Conservation (phyloP, 1,140 invertebrate genomes). For the Bactericera cockerelli region DNA sequence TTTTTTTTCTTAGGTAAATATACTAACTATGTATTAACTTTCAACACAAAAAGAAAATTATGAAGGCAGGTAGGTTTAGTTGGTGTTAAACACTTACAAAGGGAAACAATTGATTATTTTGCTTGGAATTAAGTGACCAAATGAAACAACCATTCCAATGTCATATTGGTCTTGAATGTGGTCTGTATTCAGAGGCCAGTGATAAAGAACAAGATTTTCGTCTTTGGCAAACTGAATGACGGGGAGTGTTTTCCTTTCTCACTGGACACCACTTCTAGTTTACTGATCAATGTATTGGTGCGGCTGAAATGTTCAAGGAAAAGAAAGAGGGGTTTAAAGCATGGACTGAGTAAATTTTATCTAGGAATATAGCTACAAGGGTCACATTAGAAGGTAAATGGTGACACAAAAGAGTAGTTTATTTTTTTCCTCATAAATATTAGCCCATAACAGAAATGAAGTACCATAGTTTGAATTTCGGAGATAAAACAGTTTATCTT, state of each 20-base stretch:
- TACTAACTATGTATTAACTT: too few relatives aligned
- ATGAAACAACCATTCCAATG: conserved; percentile 51
- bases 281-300: conserved; percentile 27
- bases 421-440: too few relatives aligned
- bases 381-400: too few relatives aligned
- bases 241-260: conserved; percentile 28
- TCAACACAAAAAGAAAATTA: too few relatives aligned
- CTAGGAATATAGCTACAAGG: too few relatives aligned
- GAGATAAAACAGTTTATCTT: too few relatives aligned
- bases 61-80: too few relatives aligned
- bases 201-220: conserved; percentile 33
- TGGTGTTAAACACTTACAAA: conserved; percentile 39
- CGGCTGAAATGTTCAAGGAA: conserved; percentile 24
- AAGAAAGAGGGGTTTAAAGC: too few relatives aligned
- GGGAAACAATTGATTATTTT: conserved; percentile 44
- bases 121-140: conserved; percentile 50
- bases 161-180: conserved; percentile 33
- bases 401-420: too few relatives aligned
- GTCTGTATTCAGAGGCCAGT: conserved; percentile 36
- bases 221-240: conserved; percentile 35
- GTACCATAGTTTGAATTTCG: too few relatives aligned
- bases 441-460: too few relatives aligned
- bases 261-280: conserved; percentile 41
- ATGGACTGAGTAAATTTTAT: conserved; percentile 13
- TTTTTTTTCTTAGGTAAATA: too few relatives aligned